Percentiles rank a stretch among this genome's conserved stretches.
Conservation (phyloP, 2,888 invertebrate genomes). For the Hermaeophaga mercurialis region DNA sequence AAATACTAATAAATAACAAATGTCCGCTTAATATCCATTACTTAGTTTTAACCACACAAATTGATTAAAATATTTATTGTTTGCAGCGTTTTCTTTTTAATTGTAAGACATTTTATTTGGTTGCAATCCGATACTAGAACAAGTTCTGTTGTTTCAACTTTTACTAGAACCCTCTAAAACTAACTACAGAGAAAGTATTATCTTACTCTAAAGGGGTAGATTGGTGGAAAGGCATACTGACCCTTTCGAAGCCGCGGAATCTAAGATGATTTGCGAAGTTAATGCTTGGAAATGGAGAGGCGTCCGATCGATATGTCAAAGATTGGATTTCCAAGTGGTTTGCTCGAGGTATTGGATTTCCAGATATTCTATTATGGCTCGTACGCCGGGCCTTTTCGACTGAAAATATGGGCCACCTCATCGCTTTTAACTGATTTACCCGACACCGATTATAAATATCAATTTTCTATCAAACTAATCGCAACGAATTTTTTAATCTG, state of each 20-base stretch:
- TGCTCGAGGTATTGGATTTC: conserved; percentile 23
- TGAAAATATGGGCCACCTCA: too few relatives aligned
- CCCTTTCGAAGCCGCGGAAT: conserved; percentile 27
- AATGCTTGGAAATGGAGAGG: conserved; percentile 20
- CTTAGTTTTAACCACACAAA: too few relatives aligned
- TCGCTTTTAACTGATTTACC: too few relatives aligned
- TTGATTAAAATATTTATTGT: too few relatives aligned
- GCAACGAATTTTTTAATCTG: too few relatives aligned
- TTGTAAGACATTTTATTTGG: too few relatives aligned
- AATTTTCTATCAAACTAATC: too few relatives aligned
- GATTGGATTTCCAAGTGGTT: conserved; percentile 28
- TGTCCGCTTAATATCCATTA: too few relatives aligned
- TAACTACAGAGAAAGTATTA: conserved; percentile 32
- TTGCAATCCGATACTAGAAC: too few relatives aligned
- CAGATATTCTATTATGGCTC: not conserved
- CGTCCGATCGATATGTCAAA: conserved; percentile 27
- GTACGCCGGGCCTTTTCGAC: not conserved
- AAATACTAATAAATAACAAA: too few relatives aligned
- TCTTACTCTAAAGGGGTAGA: conserved; percentile 10
- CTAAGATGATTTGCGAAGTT: conserved; percentile 26
- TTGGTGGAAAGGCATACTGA: conserved; percentile 9
- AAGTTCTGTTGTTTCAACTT: conserved; percentile 32
- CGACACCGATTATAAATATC: too few relatives aligned
- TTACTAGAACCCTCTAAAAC: conserved; percentile 45
- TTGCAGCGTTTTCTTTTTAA: too few relatives aligned